phyloP scores from a whole-genome alignment of 1,140 invertebrate genomes.

The Philaenus spumarius region DNA sequence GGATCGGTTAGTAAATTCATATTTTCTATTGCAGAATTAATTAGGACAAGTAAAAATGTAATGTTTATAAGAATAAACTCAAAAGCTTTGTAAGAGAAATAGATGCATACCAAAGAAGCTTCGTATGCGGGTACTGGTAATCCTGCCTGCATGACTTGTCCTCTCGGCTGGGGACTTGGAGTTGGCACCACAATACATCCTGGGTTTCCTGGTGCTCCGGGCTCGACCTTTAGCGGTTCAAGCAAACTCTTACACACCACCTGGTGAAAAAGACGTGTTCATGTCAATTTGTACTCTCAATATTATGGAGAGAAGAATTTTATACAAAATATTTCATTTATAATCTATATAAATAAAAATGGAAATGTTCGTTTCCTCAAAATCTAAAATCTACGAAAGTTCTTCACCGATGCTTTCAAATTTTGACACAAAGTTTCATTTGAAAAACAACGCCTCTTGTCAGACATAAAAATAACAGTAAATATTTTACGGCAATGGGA shows the following conservation, averaged over 20 bases:
- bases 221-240: slow-evolving; percentile 41
- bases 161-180: slow-evolving; percentile 43
- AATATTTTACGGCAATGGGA: too few species aligned
- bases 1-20: neutral
- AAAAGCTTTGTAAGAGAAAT: slow-evolving; percentile 8
- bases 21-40: neutral
- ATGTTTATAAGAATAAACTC: slow-evolving; percentile 32
- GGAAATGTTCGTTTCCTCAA: too few species aligned
- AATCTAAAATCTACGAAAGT: too few species aligned
- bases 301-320: too few species aligned
- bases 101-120: slow-evolving; percentile 58
- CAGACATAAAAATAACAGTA: too few species aligned
- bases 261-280: too few species aligned
- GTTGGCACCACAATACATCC: slow-evolving; percentile 52
- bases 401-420: too few species aligned
- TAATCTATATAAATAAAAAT: too few species aligned
- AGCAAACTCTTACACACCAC: slow-evolving; percentile 13
- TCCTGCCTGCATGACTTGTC: slow-evolving; percentile 42
- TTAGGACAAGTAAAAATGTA: neutral
- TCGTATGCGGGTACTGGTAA: slow-evolving; percentile 55
- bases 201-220: slow-evolving; percentile 27
- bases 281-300: too few species aligned
- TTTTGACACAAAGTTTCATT: too few species aligned
- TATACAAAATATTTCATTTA: too few species aligned
- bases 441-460: too few species aligned